Base-by-base conservation (phyloP, 2,888 invertebrate species). In the Lysandra coridon region DNA sequence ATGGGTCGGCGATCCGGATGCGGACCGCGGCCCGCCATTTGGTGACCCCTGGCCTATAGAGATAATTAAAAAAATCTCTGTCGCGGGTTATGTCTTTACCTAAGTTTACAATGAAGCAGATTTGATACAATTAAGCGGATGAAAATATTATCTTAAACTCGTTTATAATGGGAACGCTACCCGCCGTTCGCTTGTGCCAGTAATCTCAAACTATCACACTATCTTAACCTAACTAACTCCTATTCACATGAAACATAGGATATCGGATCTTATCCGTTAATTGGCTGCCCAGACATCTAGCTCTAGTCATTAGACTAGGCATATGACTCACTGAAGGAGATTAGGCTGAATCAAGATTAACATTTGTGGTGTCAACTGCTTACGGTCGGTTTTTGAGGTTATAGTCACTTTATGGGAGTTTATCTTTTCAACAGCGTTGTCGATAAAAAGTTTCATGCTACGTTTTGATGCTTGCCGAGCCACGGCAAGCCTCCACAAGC, bases 241-340 rank as follows among this genome's bases (percentile, higher is more conserved):
- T 44, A 74, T 74, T 74, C 74, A 74, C 74, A 74, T 44, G 44
- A 74, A 74, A 44, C 74, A 74, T 44, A 23, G 44, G 40, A 23
- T 23, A 74, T 74, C 44, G n/a, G 44, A 74, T 74, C 74, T 44
- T 74, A 74, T 74, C 74, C n/a, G 44, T 74, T 74, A 74, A 74
- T 74, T 74, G 44, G 44, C 40, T 44, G 40, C 40, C 74, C 74
- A 74, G 40, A 74, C 69, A 69, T 69, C 69, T 17, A 44, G 40
- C 40, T 73, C n/a, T n/a, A 73, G 73, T 23, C 73, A 73, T 40
- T 44, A 74, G 44, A 69, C 73, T 40, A 73, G 73, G 40, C 17
- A 23, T 74, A 4, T 44, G 74, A 69, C 69, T 69, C 69, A 69
- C 69, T 33, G 5, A 14, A 14, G 14, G 69, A 33, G 12, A 69